Evolutionary conservation across 2,888 invertebrate genomes (phyloP), one percentile per base, ranked within the genome.

Genomic region (Spodoptera exigua): DNA sequence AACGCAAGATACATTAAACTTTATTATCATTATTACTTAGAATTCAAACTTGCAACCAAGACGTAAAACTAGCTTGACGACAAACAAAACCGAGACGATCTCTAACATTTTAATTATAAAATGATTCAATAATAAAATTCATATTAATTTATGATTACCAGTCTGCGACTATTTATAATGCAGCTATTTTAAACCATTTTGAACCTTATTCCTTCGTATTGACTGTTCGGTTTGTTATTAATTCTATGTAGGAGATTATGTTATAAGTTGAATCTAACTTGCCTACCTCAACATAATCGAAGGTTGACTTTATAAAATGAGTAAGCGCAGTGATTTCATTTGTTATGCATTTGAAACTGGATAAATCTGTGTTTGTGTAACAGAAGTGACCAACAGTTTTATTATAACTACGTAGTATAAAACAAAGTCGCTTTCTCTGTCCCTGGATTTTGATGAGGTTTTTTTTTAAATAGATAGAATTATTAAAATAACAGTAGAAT

Each of bases 121-220:
- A 60, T 49, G 43, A 48, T 51, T 67, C 61, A 72, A 52, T 52
- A 66, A n/a, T 72, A 72, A 72, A 56, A 40, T 34, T 67, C 40
- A 16, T 39, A 44, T 60, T 52, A 52, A 55, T 61, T 55, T 69
- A 67, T 34, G 61, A 67, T 55, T 40, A 45, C 61, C 37, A 21
- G 39, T 66, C 13, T 3, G 0, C 0, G n/a, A 36, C 32, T 2
- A 16, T 45, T n/a, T 3, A 13, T n/a, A n/a, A 2, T 16, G 4
- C 2, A 39, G 40, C 2, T 2, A 1, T 7, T 17, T 7, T 9
- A 41, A 0, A 4, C 17, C 1, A 66, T 39, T 39, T 61, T 56
- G 13, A 61, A 36, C 17, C 37, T 48, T 69, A 41, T 45, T n/a
- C 0, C 13, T 0, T 13, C 0, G 32, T 9, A 17, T 1, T 48